These are phyloP conservation scores for Stenopsyche tienmushanensis DNA, from an alignment of 1,140 invertebrate genomes.

Conservation along the genomic window DNA sequence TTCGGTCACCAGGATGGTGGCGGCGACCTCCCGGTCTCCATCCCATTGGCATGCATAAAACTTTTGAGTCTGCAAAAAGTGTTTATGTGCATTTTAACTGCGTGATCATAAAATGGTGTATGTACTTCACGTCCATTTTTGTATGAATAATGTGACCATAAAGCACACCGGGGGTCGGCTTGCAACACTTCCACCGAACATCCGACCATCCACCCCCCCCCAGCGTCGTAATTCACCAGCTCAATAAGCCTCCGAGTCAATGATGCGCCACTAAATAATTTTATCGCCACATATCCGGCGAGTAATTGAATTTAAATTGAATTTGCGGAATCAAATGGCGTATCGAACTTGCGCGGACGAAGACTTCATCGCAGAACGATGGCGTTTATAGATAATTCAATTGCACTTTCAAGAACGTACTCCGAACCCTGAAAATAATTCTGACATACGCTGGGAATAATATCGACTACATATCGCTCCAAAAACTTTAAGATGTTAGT, in stretches of 20 bases:
- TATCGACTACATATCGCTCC: too few relatives aligned
- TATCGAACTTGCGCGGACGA: too few relatives aligned
- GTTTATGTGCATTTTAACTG: constrained; percentile 32
- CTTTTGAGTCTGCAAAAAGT: constrained; percentile 28
- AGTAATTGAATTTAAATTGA: too few relatives aligned
- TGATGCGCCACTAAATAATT: constrained; percentile 17
- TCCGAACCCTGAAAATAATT: too few relatives aligned
- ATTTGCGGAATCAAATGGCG: too few relatives aligned
- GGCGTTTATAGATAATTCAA: too few relatives aligned
- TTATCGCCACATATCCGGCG: too few relatives aligned
- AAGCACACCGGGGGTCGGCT: constrained; percentile 3
- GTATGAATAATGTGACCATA: constrained; percentile 25
- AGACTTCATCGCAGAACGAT: too few relatives aligned
- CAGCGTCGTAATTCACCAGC: background rate
- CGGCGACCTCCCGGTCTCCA: background rate
- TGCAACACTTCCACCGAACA: constrained; percentile 18
- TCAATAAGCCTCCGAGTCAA: too few relatives aligned
- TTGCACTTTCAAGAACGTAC: too few relatives aligned
- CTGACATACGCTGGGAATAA: too few relatives aligned
- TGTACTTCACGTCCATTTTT: constrained; percentile 22
- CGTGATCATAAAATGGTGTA: constrained; percentile 22
- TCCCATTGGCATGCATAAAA: constrained; percentile 29
- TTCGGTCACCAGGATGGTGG: background rate
- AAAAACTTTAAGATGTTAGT: too few relatives aligned
- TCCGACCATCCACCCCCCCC: background rate